Conservation (phyloP, 2,113 vertebrate species). For the Orientallactaga bullata region DNA sequence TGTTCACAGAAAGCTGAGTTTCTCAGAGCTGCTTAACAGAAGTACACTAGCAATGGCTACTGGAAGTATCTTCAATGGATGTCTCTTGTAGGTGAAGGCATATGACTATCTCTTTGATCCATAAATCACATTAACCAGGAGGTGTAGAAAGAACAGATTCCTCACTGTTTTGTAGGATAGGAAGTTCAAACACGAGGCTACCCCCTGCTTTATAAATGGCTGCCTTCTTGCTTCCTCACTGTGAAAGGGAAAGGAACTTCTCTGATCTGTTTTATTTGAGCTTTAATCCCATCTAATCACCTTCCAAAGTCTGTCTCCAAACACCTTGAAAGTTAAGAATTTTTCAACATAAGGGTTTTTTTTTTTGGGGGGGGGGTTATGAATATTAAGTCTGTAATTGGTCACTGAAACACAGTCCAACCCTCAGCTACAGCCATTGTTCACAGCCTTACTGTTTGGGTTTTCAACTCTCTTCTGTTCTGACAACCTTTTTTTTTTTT, state of each 20-base stretch:
- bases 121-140: neutral
- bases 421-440: neutral
- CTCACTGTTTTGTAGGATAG: neutral
- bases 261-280: neutral
- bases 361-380: neutral
- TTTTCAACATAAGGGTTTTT: neutral
- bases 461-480: neutral
- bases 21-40: neutral
- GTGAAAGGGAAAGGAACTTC: too few relatives aligned
- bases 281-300: neutral
- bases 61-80: neutral
- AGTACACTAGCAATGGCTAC: neutral
- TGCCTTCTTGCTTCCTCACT: neutral
- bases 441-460: neutral
- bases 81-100: neutral
- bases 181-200: neutral
- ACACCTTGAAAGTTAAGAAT: neutral
- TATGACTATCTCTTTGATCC: neutral
- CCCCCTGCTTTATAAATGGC: neutral
- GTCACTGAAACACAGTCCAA: neutral
- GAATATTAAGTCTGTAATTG: neutral
- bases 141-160: neutral
- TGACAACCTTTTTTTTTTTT: conserved; percentile 1
- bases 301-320: neutral
- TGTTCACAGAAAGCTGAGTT: neutral